These are phyloP conservation scores for Drosophila mettleri DNA, from an alignment of 2,888 invertebrate species.

Conservation along the genomic window DNA sequence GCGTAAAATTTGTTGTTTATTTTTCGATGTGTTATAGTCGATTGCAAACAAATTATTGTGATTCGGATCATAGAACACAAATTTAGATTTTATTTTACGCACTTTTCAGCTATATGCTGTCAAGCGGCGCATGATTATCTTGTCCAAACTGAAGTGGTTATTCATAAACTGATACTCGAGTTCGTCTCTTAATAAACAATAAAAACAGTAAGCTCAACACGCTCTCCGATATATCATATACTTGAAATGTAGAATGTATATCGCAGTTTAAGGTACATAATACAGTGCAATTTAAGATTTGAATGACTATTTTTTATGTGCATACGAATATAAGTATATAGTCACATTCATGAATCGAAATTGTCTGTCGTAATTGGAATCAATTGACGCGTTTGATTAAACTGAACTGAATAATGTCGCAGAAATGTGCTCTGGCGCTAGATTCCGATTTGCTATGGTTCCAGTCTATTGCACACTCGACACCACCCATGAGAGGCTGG, in stretches of 20 bases:
- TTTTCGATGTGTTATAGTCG: neutral
- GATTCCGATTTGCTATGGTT: conserved; percentile 43
- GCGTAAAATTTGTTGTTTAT: neutral
- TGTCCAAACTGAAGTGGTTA: neutral
- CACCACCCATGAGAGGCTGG: conserved; percentile 7
- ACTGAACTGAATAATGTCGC: conserved; percentile 3
- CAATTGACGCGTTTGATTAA: conserved; percentile 3
- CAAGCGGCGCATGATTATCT: neutral
- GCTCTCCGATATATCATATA: neutral
- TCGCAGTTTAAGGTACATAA: conserved; percentile 1
- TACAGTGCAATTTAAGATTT: neutral
- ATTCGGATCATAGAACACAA: neutral
- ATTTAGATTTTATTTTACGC: neutral
- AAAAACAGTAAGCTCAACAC: neutral
- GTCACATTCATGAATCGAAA: conserved; percentile 11
- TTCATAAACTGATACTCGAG: neutral
- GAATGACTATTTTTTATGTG: neutral
- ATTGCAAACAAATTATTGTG: neutral
- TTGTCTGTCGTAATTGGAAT: neutral
- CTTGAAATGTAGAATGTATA: neutral
- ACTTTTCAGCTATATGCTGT: neutral
- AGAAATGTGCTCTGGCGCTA: conserved; percentile 18
- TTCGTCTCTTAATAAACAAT: neutral
- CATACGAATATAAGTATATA: neutral
- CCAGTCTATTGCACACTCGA: conserved; percentile 58